Evolutionary conservation across 1,140 invertebrate genomes (phyloP), one percentile per base, ranked within the genome.

Genomic region (Pentalonia nigronervosa): DNA sequence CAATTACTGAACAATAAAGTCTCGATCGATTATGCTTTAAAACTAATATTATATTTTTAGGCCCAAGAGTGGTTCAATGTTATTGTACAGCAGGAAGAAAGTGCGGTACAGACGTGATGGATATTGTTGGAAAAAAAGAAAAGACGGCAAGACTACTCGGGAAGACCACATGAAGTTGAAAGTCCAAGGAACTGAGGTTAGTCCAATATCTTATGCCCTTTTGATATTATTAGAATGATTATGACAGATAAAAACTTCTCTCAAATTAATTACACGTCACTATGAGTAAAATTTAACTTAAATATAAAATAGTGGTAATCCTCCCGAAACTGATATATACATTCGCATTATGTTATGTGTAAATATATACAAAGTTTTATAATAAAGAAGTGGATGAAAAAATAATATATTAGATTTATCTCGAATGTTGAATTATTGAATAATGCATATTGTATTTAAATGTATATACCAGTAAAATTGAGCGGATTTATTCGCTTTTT

Each of bases 121-220:
- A 45, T 99, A 99, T 95, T 99, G 98, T 95, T 99, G 99, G 99
- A 99, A 99, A 96, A 99, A 99, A 95, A 96, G 99, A 94, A 99
- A 99, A 96, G 99, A 99, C 95, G 99, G 99, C 14, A 99, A 99
- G 96, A 99, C 99, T 88, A 99, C 99, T 48, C 96, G 99, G 94
- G 99, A 99, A 96, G 99, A 99, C 97, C 99, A 99, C 95, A 99
- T 99, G 99, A 99, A 99, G 96, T 96, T 99, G 76, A 99, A 99
- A 97, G 99, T 99, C 94, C 98, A 99, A 96, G 98, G 98, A 94
- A 98, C 98, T 93, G 98, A 99, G 97, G 98, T 98, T 94, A 96
- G 53, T 56, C 25, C 14, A 83, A 84, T 36, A 41, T 89, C 47
- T 60, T 90, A 30, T 93, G 30, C 67, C 8, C 23, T 36, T 83